Conservation (phyloP, 2,797 vertebrate species). For the Anniella stebbinsi region DNA sequence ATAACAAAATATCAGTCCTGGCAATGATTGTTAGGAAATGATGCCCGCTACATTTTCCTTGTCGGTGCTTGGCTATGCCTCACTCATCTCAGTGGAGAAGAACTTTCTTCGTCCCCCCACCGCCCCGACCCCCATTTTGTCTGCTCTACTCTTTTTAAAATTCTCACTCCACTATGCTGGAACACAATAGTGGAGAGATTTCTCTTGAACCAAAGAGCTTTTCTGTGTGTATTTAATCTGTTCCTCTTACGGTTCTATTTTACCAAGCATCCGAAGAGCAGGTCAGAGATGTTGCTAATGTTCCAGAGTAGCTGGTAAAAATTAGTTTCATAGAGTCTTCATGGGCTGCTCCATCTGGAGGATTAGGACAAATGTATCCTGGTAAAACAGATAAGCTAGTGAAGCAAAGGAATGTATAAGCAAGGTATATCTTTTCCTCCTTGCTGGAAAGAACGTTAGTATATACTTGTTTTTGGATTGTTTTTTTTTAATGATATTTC, state of each 20-base stretch:
- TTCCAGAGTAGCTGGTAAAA: background rate
- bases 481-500: too few relatives aligned
- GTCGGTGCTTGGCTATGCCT: fast-evolving
- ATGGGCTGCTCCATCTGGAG: too few relatives aligned
- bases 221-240: background rate
- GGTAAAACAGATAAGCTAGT: too few relatives aligned
- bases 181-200: background rate
- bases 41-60: too few relatives aligned
- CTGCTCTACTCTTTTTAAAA: background rate
- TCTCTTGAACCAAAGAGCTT: background rate
- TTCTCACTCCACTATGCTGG: background rate
- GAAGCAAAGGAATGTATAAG: too few relatives aligned
- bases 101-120: slow-evolving; percentile 19
- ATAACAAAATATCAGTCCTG: background rate
- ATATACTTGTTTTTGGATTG: too few relatives aligned
- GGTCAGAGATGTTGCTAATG: background rate
- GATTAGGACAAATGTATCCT: too few relatives aligned
- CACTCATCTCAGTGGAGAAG: background rate
- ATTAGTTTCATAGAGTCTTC: background rate
- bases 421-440: too few relatives aligned
- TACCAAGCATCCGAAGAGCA: background rate
- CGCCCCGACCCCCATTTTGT: fast-evolving
- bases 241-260: background rate
- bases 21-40: background rate
- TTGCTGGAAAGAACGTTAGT: too few relatives aligned